These are phyloP conservation scores for Pseudanteris insignis DNA, from an alignment of 2,888 invertebrate genomes.

Conservation along the genomic window DNA sequence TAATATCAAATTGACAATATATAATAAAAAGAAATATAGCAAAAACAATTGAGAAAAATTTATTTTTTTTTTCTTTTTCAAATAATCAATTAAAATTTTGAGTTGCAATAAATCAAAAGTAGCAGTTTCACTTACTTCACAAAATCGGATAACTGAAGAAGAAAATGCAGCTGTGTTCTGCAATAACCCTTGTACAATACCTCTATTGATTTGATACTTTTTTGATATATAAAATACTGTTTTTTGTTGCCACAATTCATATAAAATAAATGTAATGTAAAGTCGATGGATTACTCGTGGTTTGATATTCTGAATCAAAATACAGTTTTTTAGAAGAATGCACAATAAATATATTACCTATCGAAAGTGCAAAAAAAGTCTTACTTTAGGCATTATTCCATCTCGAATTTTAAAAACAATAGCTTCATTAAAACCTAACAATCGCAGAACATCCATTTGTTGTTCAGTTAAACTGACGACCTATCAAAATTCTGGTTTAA, in stretches of 20 bases:
- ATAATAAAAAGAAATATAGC: neutral
- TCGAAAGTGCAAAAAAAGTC: neutral
- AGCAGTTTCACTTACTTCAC: no score
- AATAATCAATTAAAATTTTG: neutral
- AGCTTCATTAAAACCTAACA: conserved; percentile 82
- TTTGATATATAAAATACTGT: conserved; percentile 76
- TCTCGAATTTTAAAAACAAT: conserved; percentile 55
- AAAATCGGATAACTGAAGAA: conserved; percentile 80
- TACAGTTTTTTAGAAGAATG: no score
- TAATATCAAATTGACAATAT: no score
- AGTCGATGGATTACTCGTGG: conserved; percentile 78
- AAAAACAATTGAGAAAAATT: neutral
- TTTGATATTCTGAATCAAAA: conserved; percentile 71
- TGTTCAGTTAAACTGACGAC: conserved; percentile 69
- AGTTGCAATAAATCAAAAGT: no score
- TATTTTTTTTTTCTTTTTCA: neutral
- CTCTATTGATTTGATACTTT: conserved; percentile 78
- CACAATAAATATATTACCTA: neutral
- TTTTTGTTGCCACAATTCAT: conserved; percentile 78
- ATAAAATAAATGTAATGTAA: conserved; percentile 85
- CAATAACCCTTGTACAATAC: conserved; percentile 82
- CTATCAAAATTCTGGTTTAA: conserved; percentile 15
- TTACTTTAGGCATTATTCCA: conserved; percentile 59
- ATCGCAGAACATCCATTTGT: conserved; percentile 74
- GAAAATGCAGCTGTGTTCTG: conserved; percentile 78